Evolutionary conservation across 1,140 invertebrate genomes (phyloP).

Genomic region (Aricia agestis): DNA sequence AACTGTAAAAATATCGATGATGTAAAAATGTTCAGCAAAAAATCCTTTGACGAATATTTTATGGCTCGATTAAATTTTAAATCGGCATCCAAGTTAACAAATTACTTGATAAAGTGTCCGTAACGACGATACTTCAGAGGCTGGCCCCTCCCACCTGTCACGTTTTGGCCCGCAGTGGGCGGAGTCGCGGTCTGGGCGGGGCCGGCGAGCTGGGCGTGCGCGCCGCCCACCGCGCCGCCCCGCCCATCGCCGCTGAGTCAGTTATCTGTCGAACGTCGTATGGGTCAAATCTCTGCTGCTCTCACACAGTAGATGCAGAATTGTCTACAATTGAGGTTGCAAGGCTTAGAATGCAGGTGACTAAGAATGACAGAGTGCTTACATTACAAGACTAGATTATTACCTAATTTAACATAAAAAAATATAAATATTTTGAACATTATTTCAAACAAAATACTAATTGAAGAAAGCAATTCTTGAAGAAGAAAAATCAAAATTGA

Average conservation of each 20-base stretch:
- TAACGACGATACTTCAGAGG: slow-evolving; percentile 60
- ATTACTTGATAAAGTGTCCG: slow-evolving; percentile 71
- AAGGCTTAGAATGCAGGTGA: not conserved
- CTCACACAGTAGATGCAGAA: not conserved
- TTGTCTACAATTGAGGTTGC: not conserved
- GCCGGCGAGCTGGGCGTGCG: slow-evolving; percentile 27
- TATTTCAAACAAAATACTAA: no score
- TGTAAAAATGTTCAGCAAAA: slow-evolving; percentile 7
- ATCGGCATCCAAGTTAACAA: slow-evolving; percentile 65
- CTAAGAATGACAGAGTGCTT: no score
- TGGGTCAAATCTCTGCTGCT: slow-evolving; percentile 47
- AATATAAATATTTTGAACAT: no score
- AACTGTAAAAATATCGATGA: slow-evolving; percentile 7
- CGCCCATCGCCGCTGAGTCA: slow-evolving; percentile 59
- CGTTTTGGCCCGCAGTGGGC: slow-evolving; percentile 50
- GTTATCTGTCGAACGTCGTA: slow-evolving; percentile 54
- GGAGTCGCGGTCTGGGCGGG: slow-evolving; percentile 44
- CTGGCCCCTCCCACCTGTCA: slow-evolving; percentile 58
- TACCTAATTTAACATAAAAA: no score
- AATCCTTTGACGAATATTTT: slow-evolving; percentile 13
- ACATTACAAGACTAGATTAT: no score
- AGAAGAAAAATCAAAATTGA: no score
- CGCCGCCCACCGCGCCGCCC: slow-evolving; percentile 49
- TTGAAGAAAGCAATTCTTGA: no score
- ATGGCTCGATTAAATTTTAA: slow-evolving; percentile 50